Percentiles rank a stretch among this genome's conserved stretches.
Evolutionary conservation across 2,888 invertebrate species (phyloP).

Genomic region (Adineta ricciae): DNA sequence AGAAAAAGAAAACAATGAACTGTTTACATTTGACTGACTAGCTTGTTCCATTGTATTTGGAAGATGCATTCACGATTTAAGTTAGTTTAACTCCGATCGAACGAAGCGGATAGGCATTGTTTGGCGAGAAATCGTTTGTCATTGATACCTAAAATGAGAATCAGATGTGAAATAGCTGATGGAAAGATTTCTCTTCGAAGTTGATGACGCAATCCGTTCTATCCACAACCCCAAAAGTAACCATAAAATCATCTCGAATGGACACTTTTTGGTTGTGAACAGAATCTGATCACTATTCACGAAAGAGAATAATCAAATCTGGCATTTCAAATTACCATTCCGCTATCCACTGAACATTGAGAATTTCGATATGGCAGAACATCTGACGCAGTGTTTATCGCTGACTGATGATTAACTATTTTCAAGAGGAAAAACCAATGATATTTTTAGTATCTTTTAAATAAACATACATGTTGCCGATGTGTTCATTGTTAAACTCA

Average conservation of each 20-base stretch:
- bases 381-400: background rate
- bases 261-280: constrained; percentile 22
- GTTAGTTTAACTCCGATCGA: background rate
- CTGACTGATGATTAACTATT: background rate
- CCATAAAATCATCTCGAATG: constrained; percentile 18
- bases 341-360: constrained; percentile 15
- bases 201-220: background rate
- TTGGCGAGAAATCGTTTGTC: background rate
- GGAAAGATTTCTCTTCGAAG: too few species aligned
- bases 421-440: background rate
- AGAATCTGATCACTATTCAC: background rate
- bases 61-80: background rate
- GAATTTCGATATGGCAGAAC: background rate
- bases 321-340: background rate
- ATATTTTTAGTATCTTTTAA: background rate
- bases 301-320: background rate
- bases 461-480: background rate
- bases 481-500: background rate
- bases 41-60: background rate
- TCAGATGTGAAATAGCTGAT: background rate
- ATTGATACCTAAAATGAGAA: background rate
- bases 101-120: background rate
- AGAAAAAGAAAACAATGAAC: background rate
- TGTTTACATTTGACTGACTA: background rate
- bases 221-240: background rate